These are phyloP conservation scores for Rutilus rutilus DNA, from an alignment of 2,113 vertebrate species.

Conservation along the genomic window DNA sequence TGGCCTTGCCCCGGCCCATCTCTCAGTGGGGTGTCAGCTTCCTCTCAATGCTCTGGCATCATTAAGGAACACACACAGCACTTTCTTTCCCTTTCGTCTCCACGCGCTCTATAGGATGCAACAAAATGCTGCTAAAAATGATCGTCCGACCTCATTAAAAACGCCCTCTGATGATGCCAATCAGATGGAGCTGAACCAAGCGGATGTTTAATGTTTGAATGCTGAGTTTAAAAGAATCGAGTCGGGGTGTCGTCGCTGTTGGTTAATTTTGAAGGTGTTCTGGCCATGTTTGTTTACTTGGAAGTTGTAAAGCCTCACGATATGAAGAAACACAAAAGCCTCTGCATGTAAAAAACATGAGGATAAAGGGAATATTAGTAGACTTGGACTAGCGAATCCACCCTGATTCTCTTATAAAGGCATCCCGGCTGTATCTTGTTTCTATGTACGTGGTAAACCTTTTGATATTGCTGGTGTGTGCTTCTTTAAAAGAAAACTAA, in stretches of 20 bases:
- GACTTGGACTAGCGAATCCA: slow-evolving; percentile 3
- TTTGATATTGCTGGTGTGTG: slow-evolving; percentile 19
- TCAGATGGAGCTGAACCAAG: slow-evolving; percentile 26
- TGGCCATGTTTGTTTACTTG: slow-evolving; percentile 20
- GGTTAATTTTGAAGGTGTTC: slow-evolving; percentile 31
- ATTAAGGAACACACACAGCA: slow-evolving; percentile 34
- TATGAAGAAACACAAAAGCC: slow-evolving; percentile 29
- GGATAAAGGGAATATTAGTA: slow-evolving; percentile 29
- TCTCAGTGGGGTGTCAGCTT: slow-evolving; percentile 35
- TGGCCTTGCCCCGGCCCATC: slow-evolving; percentile 31
- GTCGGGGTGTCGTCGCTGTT: slow-evolving; percentile 16
- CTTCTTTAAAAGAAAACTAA: not conserved
- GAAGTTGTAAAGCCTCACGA: slow-evolving; percentile 30
- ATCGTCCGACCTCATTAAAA: slow-evolving; percentile 25
- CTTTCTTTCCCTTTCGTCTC: slow-evolving; percentile 37
- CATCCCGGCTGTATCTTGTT: not conserved
- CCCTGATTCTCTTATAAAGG: slow-evolving; percentile 6
- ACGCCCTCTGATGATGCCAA: not conserved
- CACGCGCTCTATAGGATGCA: slow-evolving; percentile 6
- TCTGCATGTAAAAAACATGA: slow-evolving; percentile 34
- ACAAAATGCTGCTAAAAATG: slow-evolving; percentile 3
- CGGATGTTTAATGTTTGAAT: slow-evolving; percentile 33
- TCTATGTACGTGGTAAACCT: not conserved
- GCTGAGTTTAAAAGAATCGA: slow-evolving; percentile 36
- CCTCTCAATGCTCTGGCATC: slow-evolving; percentile 24